Evolutionary conservation across 1,140 invertebrate genomes (phyloP), one percentile per base, ranked within the genome.

Genomic region (Wiebesia pumilae): DNA sequence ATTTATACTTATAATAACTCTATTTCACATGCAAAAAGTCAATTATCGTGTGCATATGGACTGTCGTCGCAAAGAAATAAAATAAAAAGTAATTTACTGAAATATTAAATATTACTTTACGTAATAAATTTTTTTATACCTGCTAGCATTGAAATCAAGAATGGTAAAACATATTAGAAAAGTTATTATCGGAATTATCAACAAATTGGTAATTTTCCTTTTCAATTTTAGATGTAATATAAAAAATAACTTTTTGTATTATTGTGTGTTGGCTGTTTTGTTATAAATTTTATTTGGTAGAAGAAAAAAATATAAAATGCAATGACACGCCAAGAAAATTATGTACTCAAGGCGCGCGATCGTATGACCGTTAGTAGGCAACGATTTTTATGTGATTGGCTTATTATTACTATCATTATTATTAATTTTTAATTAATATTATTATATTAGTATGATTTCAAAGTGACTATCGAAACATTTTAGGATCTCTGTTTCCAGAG

Each of bases 401-500:
- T 86, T 33, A 67, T 67, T 54, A 83, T 24, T 51, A 51, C 12
- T 78, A 67, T n/a, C 78, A 69, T 47, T 69, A 69, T 47, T 67
- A 82, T 82, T 75, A 83, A 71, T 83, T 78, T 83, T 65, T 86
- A 38, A 35, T 35, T 71, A 35, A 35, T 71, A 38, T n/a, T 71
- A 86, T 58, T 75, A 54, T 75, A 86, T 69, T 67, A 83, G n/a
- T 78, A 30, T 47, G 71, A 86, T 78, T 86, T 30, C n/a, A 65
- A 83, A 86, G 71, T 83, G 58, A 83, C 80, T 86, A 54, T 75
- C 54, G 71, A 86, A 82, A 83, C 30, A 33, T 82, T 83, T 86
- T 83, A 83, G 81, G 85, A 86, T 86, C 85, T 86, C 85, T 86
- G 82, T 86, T 83, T 86, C 85, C 85, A 86, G 82, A 86, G 85